Evolutionary conservation across 2,113 vertebrate genomes (phyloP).

Genomic region (Epinephelus fuscoguttatus): DNA sequence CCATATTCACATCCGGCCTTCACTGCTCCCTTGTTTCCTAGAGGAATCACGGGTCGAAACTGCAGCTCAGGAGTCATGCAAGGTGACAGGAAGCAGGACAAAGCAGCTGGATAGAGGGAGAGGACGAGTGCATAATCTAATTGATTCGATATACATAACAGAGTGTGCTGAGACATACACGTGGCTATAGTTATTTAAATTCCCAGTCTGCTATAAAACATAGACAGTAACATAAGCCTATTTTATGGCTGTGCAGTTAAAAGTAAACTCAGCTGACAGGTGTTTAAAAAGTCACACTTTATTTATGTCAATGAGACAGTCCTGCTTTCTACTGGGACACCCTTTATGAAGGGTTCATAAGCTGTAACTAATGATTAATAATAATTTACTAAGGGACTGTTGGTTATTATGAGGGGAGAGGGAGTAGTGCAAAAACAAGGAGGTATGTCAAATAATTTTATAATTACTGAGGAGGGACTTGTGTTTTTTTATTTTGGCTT

Average conservation of each 20-base stretch:
- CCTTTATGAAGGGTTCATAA: not conserved
- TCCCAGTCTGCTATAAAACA: not conserved
- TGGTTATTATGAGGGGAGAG: no score
- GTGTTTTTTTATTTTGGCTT: no score
- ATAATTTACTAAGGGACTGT: no score
- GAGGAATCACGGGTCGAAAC: conserved; percentile 19
- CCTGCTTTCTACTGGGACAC: not conserved
- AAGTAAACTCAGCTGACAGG: not conserved
- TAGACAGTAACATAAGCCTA: not conserved
- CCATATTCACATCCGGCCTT: conserved; percentile 15
- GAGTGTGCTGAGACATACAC: not conserved
- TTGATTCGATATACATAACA: not conserved
- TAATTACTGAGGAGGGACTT: no score
- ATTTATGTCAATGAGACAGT: not conserved
- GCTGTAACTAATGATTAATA: not conserved
- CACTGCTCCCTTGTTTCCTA: conserved; percentile 55
- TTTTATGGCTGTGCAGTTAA: not conserved
- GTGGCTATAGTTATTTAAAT: not conserved
- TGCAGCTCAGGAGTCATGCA: conserved; percentile 55
- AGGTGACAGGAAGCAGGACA: conserved; percentile 54
- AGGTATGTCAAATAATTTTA: no score
- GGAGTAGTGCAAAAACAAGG: no score
- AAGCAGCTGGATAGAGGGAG: conserved; percentile 2
- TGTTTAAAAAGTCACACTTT: not conserved
- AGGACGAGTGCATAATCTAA: not conserved